A percentile compares a stretch with the other conserved stretches of the same genome.
phyloP scores from a whole-genome alignment of 2,888 invertebrate species.

The Campaea margaritaria region DNA sequence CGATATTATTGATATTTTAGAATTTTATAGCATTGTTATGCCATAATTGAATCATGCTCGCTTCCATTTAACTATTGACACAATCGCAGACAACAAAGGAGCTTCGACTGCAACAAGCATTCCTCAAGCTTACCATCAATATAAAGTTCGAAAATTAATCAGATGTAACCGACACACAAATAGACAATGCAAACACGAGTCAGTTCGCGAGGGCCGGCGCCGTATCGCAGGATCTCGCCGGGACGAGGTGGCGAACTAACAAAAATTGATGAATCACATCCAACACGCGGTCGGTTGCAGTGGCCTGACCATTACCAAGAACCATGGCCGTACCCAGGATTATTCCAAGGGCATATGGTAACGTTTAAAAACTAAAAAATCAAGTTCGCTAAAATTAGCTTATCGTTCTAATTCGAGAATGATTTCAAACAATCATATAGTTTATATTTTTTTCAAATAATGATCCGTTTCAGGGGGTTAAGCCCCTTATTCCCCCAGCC shows the following conservation, averaged over 20 bases:
- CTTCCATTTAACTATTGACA: background rate
- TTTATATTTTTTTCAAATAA: too few species aligned
- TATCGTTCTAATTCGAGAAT: too few species aligned
- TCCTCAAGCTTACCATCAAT: slow-evolving; percentile 9
- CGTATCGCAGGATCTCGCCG: slow-evolving; percentile 44
- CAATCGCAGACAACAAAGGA: slow-evolving; percentile 7
- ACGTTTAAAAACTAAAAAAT: background rate
- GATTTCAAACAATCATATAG: too few species aligned
- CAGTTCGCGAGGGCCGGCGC: slow-evolving; percentile 15
- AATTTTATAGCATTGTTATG: too few species aligned
- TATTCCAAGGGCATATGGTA: background rate
- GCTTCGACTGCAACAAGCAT: slow-evolving; percentile 10
- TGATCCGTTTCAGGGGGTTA: background rate
- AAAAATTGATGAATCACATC: slow-evolving; percentile 69
- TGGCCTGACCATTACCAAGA: slow-evolving; percentile 60
- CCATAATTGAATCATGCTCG: background rate
- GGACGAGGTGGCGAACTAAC: slow-evolving; percentile 55
- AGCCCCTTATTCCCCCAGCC: slow-evolving; percentile 13
- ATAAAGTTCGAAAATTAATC: slow-evolving; percentile 35
- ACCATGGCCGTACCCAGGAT: slow-evolving; percentile 55
- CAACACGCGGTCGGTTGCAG: slow-evolving; percentile 38
- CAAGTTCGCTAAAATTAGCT: too few species aligned
- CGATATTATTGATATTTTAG: background rate
- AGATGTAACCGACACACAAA: slow-evolving; percentile 49
- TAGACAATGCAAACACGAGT: slow-evolving; percentile 53